These are phyloP conservation scores for Dusona sp. DNA, from an alignment of 2,888 invertebrate species.

Conservation along the genomic window DNA sequence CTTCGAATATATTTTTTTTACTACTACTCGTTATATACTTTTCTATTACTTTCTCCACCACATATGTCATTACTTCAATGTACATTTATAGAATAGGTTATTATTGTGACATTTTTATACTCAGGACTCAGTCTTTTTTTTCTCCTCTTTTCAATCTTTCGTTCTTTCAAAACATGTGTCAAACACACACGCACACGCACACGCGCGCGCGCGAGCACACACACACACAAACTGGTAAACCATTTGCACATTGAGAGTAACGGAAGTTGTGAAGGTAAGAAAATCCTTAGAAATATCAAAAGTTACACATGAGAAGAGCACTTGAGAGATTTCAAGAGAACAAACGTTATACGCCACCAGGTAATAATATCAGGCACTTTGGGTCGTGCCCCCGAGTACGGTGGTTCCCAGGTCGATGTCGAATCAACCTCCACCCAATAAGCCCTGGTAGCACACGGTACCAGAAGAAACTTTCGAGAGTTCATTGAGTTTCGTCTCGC, in stretches of 20 bases:
- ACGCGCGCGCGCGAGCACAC: neutral
- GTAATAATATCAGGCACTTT: constrained; percentile 64
- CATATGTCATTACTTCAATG: neutral
- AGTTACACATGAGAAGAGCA: constrained; percentile 10
- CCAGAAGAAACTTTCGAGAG: constrained; percentile 63
- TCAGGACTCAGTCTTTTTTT: neutral
- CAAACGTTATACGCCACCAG: constrained; percentile 47
- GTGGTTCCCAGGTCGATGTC: constrained; percentile 49
- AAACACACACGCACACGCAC: neutral
- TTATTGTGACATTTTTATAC: neutral
- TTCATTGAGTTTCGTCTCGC: constrained; percentile 52
- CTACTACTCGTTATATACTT: neutral
- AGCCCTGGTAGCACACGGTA: constrained; percentile 54
- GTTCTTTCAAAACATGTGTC: neutral
- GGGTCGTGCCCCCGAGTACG: constrained; percentile 50
- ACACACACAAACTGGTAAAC: neutral
- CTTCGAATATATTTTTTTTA: neutral
- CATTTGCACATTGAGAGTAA: neutral
- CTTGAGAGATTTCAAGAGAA: constrained; percentile 35
- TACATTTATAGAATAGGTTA: neutral
- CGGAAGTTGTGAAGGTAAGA: constrained; percentile 9
- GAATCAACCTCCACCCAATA: constrained; percentile 33
- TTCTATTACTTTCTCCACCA: neutral
- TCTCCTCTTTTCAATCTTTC: neutral
- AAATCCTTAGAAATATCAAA: constrained; percentile 27